Conservation (phyloP, 2,888 invertebrate species). For the Phalangium opilio region DNA sequence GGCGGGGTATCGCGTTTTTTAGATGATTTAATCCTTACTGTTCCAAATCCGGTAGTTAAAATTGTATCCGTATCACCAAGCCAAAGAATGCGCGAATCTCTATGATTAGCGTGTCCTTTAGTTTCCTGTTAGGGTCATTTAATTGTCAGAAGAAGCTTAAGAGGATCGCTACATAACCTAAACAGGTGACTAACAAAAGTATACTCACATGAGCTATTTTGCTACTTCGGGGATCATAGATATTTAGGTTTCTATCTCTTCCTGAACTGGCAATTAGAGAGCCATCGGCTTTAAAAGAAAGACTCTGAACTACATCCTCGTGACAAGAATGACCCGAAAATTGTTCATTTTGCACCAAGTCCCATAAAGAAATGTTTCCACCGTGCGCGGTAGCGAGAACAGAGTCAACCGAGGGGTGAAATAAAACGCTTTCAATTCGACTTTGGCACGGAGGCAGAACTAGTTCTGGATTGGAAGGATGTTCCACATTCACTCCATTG, state of each 20-base stretch:
- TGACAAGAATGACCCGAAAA: conserved; percentile 49
- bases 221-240: conserved; percentile 31
- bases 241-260: conserved; percentile 33
- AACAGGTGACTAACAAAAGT: no score
- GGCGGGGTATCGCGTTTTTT: no score
- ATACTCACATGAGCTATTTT: conserved; percentile 23
- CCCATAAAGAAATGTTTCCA: conserved; percentile 68
- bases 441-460: conserved; percentile 61
- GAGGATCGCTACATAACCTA: no score
- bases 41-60: conserved; percentile 76
- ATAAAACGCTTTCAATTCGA: conserved; percentile 68
- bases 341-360: conserved; percentile 38
- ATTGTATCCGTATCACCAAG: conserved; percentile 67
- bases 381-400: conserved; percentile 73
- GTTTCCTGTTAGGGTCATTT: conserved; percentile 31
- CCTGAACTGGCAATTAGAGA: conserved; percentile 51
- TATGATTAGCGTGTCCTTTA: conserved; percentile 73
- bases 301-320: conserved; percentile 70
- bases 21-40: conserved; percentile 33
- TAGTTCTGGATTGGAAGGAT: conserved; percentile 55
- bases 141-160: no score
- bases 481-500: conserved; percentile 53
- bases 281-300: conserved; percentile 82
- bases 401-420: conserved; percentile 79
- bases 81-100: conserved; percentile 83